Base-by-base conservation (phyloP, 2,113 vertebrate genomes). In the Heliornis fulica region DNA sequence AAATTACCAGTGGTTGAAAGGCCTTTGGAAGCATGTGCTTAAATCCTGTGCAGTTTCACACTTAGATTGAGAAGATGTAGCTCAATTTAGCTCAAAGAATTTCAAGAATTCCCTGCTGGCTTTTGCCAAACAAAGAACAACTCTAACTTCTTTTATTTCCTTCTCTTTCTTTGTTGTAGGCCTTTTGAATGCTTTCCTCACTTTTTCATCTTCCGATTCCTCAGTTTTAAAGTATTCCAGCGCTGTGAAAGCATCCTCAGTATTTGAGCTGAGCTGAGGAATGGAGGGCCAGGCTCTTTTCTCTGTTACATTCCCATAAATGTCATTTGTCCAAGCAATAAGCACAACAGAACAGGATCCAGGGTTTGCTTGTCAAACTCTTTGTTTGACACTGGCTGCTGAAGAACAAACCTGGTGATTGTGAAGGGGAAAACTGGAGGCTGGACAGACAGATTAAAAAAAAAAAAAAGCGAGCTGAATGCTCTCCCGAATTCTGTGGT, bases 81-180 rank as follows among this genome's bases (percentile, higher is more conserved):
- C 61, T 95, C 61, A 78, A 9, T 85, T n/a, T n/a, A 66, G 11
- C 50, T 82, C 64, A 38, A 95, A 92, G 68, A 59, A 57, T 64
- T 85, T 93, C 45, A 94, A 64, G 46, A 94, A 95, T 89, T 95
- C 50, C 53, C 45, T 59, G 19, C 71, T 95, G 79, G 69, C 71
- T 88, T 95, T 87, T 51, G 65, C 34, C 9, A 70, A 74, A 85
- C 54, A 51, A 93, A 96, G 95, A 96, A 91, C 21, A 71, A 77
- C 34, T 66, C 79, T 81, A 51, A 56, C 64, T 81, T 80, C 38
- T 57, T 96, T 64, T 83, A 19, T 92, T 87, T 83, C 59, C 54
- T 79, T 83, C 22, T 60, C 45, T 79, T 81, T 70, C 69, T 87
- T 88, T 86, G n/a, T 75, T 90, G 48, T 74, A 86, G 88, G 41